Base-by-base conservation (phyloP, 2,888 invertebrate species). In the Rhimphoctona megacephalus region DNA sequence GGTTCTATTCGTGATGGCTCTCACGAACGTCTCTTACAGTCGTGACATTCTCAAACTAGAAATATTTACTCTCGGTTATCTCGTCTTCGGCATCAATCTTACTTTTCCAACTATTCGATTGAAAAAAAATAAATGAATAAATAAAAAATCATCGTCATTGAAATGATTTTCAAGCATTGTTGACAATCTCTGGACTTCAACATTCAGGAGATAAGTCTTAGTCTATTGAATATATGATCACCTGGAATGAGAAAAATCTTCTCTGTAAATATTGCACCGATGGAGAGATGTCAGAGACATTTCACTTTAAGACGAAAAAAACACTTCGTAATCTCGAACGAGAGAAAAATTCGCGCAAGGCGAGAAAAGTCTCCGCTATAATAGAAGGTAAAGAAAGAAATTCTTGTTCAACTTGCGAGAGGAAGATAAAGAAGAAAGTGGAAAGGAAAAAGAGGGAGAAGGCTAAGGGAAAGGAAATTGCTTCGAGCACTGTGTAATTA, bases 401-500 rank as follows among this genome's bases (percentile, higher is more conserved):
- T 43, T 61, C 61, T 25, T 43, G 78, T 88, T 64, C 54, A 49
- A 49, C 78, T 61, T 49, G 46, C 39, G 78, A 67, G 78, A 78
- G 80, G 77, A 72, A 79, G 70, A 77, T 49, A 61, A 73, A 69
- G 69, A 52, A 81, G 64, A 39, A 43, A 36, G 52, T 64, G 70
- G 39, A 19, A 57, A 46, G 43, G 11, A 19, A 54, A 76, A 19
- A 46, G 52, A 69, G 46, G 33, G 46, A 25, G 49, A 25, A 49
- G 46, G 33, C 46, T 25, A 73, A 67, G 61, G 54, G 46, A 57
- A 36, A 69, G 67, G 72, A 66, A 46, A 49, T 57, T 57, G 66
- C 83, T 77, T 77, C 49, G 80, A 52, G 57, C 72, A 81, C 57
- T 33, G 80, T 80, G 76, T 80, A 86, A 86, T 86, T 86, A 86